Base-by-base conservation (phyloP, 2,113 vertebrate species). In the Siphamia tubifer region DNA sequence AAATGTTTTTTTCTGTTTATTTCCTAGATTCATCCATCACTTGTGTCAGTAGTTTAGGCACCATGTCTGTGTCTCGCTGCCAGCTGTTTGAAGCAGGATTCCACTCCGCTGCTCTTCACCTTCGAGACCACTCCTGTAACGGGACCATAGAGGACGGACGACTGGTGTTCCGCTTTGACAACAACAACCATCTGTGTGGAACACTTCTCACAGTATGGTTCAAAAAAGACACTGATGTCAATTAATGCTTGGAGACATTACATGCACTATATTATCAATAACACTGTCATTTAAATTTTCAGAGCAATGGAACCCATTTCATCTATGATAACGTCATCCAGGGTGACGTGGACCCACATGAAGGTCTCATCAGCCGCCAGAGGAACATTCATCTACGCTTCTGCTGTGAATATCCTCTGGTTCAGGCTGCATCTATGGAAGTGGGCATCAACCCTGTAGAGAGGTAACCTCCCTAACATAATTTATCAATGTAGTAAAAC, bases 61-160 rank as follows among this genome's bases (percentile, higher is more conserved):
- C 28, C 10, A 78, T 91, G 17, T 88, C 90, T 1, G 5, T 92
- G 38, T 90, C 91, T 21, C 87, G 89, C 15, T 92, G 91, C 38
- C 82, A 88, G 57, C 68, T 92, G 28, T 90, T 91, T 73, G 83
- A 87, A 19, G 88, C 75, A 8, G 91, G 90, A 5, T 90, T 89
- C 39, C 53, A 63, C 13, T 8, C 72, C 0, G 16, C 27, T 1
- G 28, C 42, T 9, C 74, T 92, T 3, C 88, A 91, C 19, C 81
- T 92, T 25, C 71, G 6, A 8, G 87, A 92, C 4, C 20, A 61
- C 4, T 79, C 36, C n/a, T 92, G 90, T 49, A 79, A 13, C 0
- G 85, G 84, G 11, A 81, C 63, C 1, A 17, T 92, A 4, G 15
- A 27, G 13, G 15, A 85, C 7, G 89, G 83, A 7, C 75, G 81